These are phyloP conservation scores for Thera obeliscata DNA, from an alignment of 2,888 invertebrate species.

Conservation along the genomic window DNA sequence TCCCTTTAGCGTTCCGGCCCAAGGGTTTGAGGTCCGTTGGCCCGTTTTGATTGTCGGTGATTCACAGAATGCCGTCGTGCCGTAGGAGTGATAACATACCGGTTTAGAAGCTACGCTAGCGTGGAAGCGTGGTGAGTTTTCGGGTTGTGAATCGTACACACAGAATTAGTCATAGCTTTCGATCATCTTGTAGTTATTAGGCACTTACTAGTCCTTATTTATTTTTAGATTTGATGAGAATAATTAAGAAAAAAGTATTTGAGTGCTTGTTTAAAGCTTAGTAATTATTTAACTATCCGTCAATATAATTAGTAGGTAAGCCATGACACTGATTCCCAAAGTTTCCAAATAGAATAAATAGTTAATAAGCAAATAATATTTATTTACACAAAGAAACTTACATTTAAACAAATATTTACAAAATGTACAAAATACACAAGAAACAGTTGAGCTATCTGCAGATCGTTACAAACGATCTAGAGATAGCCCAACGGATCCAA, in stretches of 20 bases:
- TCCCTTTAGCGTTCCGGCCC: slow-evolving; percentile 16
- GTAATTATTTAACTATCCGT: background rate
- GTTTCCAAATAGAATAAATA: background rate
- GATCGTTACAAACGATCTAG: too few relatives aligned
- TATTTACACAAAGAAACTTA: too few relatives aligned
- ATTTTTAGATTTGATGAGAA: too few relatives aligned
- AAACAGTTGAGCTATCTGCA: too few relatives aligned
- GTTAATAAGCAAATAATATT: too few relatives aligned
- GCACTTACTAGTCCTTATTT: too few relatives aligned
- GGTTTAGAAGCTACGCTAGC: slow-evolving; percentile 36
- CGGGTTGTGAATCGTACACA: slow-evolving; percentile 27
- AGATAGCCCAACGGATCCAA: too few relatives aligned
- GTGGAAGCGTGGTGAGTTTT: slow-evolving; percentile 27
- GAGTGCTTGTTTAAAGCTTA: too few relatives aligned
- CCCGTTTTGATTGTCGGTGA: slow-evolving; percentile 30
- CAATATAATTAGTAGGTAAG: background rate
- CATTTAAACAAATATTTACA: too few relatives aligned
- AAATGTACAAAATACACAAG: too few relatives aligned
- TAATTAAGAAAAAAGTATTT: too few relatives aligned
- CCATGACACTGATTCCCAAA: background rate
- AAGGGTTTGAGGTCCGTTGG: slow-evolving; percentile 24
- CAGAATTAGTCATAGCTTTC: slow-evolving; percentile 26
- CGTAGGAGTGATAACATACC: slow-evolving; percentile 36
- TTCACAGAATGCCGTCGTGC: slow-evolving; percentile 38
- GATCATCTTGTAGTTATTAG: background rate